These are phyloP conservation scores for Sylvia atricapilla DNA, from an alignment of 2,113 vertebrate genomes.

Conservation along the genomic window DNA sequence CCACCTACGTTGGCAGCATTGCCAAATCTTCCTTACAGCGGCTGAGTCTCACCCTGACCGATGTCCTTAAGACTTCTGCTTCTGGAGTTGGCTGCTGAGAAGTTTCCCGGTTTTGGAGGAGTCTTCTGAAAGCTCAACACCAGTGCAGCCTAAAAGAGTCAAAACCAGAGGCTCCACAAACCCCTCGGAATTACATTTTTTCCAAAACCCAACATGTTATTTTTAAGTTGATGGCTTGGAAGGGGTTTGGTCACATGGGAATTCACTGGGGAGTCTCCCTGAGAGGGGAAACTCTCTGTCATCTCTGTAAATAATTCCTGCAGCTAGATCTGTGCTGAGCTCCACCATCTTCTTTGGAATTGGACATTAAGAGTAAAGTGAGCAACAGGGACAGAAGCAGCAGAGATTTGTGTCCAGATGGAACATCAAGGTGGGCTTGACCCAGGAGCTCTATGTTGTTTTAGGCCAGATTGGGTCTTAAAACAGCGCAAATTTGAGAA, in stretches of 20 bases:
- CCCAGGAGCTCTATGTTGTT: neutral
- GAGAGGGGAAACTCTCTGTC: neutral
- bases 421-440: neutral
- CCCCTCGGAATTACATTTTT: slow-evolving; percentile 36
- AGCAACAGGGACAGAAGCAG: neutral
- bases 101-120: neutral
- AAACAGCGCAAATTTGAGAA: neutral
- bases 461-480: neutral
- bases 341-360: neutral
- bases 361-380: neutral
- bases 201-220: slow-evolving; percentile 12
- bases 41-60: neutral
- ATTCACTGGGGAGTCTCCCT: neutral
- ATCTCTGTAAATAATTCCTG: slow-evolving; percentile 15
- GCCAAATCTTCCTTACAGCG: neutral
- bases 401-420: neutral
- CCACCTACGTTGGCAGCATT: neutral
- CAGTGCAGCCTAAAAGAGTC: neutral
- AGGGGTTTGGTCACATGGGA: slow-evolving; percentile 19
- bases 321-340: neutral
- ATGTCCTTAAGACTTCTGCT: neutral
- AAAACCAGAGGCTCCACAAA: neutral
- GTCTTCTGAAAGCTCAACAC: neutral
- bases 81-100: neutral
- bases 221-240: slow-evolving; percentile 53